Evolutionary conservation across 1,140 invertebrate species (phyloP), one percentile per base, ranked within the genome.

Genomic region (Charaxes varanes): DNA sequence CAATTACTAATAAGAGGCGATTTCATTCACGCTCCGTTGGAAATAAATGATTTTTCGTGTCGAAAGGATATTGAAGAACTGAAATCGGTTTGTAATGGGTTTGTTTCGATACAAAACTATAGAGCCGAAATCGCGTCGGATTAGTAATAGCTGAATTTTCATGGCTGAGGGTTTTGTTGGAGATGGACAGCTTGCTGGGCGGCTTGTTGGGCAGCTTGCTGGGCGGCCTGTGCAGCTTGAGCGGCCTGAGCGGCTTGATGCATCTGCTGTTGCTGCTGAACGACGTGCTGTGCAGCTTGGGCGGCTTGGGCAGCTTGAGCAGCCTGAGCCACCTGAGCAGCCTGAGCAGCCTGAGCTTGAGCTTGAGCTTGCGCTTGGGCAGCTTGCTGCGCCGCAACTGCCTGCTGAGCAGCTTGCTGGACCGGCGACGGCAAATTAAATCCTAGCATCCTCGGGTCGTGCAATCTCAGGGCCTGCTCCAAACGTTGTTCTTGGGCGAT

Each of bases 391-490:
- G 69, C 58, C 4, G 76, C 59, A 4, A 61, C 68, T 0, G 64
- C 66, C 37, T 71, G 66, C 13, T 69, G 66, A 2, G 68, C 62
- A 21, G 71, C 56, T 54, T 73, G 57, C 47, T 70, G 65, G 6
- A 66, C 59, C 15, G 81, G 81, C 3, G 83, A 85, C 3, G 81
- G 72, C 30, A 85, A 32, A 53, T 83, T 84, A 34, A 85, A 85
- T 0, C 82, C 84, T 15, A 85, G 38, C 80, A 85, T 85, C 31
- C 84, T 71, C 1, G 84, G 84, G 45, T 85, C 79, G 66, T 94
- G 92, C 52, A 94, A 87, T 53, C 93, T 87, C 44, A 94, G 68
- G 4, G 93, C 92, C 54, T 94, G 93, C 61, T 94, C 92, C 58
- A 94, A 70, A 60, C 93, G 85, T 56, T 93, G 92, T 60, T 94